These are phyloP conservation scores for Bombus superbus DNA, from an alignment of 1,140 invertebrate genomes.

Conservation along the genomic window DNA sequence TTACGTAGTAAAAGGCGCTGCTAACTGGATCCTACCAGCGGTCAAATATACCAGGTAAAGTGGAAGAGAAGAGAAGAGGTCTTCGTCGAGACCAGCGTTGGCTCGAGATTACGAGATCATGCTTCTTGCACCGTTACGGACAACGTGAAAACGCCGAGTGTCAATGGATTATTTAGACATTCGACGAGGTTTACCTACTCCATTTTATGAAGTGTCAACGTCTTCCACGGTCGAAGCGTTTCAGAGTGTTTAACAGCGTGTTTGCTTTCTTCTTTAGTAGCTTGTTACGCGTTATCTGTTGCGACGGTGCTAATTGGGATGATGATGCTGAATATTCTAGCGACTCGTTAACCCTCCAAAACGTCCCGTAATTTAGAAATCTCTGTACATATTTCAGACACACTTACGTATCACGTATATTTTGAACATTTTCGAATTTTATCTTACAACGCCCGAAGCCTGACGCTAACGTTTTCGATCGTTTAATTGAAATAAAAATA, in stretches of 20 bases:
- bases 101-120: slow-evolving; percentile 32
- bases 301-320: background rate
- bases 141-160: background rate
- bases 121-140: background rate
- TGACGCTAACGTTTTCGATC: too few species aligned
- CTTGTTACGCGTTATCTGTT: background rate
- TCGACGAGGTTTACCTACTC: background rate
- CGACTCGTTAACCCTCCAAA: background rate
- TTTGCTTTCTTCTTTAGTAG: background rate
- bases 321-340: background rate
- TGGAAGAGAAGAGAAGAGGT: slow-evolving; percentile 15
- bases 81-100: background rate
- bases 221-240: background rate
- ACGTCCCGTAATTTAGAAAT: background rate
- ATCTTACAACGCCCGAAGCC: too few species aligned
- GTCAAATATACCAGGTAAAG: slow-evolving; percentile 8
- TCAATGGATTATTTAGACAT: background rate
- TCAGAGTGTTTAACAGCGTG: background rate
- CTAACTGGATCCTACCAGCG: slow-evolving; percentile 69
- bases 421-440: too few species aligned
- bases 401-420: too few species aligned
- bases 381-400: too few species aligned
- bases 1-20: slow-evolving; percentile 71
- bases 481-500: too few species aligned
- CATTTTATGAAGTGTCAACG: background rate